phyloP scores from a whole-genome alignment of 2,888 invertebrate genomes.

The Tyria jacobaeae region DNA sequence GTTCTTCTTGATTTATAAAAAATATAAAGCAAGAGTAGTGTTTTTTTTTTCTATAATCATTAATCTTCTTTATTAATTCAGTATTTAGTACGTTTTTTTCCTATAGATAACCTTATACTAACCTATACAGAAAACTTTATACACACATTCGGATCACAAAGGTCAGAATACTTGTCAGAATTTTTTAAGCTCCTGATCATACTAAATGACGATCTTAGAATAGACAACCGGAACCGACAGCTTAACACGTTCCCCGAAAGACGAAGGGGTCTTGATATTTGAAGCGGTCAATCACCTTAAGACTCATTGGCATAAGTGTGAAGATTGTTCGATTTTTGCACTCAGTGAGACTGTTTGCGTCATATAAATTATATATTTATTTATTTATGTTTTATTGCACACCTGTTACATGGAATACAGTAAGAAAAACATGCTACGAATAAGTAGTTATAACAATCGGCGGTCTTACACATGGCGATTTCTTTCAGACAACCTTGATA shows the following conservation, averaged over 20 bases:
- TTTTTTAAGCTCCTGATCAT: slow-evolving; percentile 15
- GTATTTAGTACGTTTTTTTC: no score
- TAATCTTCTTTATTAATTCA: no score
- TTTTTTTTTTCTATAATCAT: no score
- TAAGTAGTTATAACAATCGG: no score
- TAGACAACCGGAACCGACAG: slow-evolving; percentile 24
- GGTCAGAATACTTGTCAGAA: slow-evolving; percentile 11
- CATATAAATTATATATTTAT: neutral
- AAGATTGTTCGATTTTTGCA: slow-evolving; percentile 6
- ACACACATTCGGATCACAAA: neutral
- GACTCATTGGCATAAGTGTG: slow-evolving; percentile 3
- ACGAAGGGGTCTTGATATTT: slow-evolving; percentile 21
- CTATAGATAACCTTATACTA: no score
- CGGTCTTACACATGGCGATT: no score
- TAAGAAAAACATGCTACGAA: no score
- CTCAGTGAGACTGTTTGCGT: neutral
- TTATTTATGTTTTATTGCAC: no score
- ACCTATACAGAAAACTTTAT: no score
- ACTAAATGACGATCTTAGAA: slow-evolving; percentile 6
- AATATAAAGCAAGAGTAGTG: no score
- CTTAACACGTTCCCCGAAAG: slow-evolving; percentile 17
- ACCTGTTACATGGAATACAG: no score
- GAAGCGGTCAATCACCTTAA: slow-evolving; percentile 18
- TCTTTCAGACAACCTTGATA: no score
- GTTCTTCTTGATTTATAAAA: neutral